Base-by-base conservation (phyloP, 2,888 invertebrate genomes). In the Calephelis perditalis region DNA sequence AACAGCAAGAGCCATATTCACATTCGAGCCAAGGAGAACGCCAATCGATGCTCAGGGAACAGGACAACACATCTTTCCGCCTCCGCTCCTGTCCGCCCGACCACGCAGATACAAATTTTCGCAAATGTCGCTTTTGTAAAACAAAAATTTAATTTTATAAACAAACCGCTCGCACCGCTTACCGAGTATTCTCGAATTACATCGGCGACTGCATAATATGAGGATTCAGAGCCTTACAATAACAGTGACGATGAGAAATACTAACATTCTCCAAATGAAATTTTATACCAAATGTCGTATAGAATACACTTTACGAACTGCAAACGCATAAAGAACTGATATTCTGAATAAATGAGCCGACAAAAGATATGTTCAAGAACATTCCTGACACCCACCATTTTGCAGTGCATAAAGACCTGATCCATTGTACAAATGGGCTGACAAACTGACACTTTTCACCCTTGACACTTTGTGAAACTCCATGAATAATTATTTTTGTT, bases 41-140 rank as follows among this genome's bases (percentile, higher is more conserved):
- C 86, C 82, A 89, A 90, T 89, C 89, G 89, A 90, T 89, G 88
- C 75, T 82, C 80, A 83, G 81, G 84, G 78, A 85, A 84, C 86
- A 86, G 85, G 86, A 86, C 84, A 82, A 82, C 83, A 79, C 77
- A 82, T 84, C 85, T 81, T 80, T 83, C 81, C 87, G 86, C 83
- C 84, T 82, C 81, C 83, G 81, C 82, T 81, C 74, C 81, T 78
- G 74, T 74, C 70, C 75, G 71, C 70, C 77, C 78, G 75, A 78
- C 72, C 75, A 71, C 69, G 71, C 66, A 71, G 72, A 73, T 75
- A 78, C 75, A 74, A 79, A 80, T 81, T 83, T 82, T 77, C 77
- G 73, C 76, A 73, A 81, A 79, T 78, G 77, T 77, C 68, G 71
- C 77, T 75, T 70, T 78, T 76, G 70, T 73, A 68, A 77, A 77